Base-by-base conservation (phyloP, 1,140 invertebrate species). In the Drosophila eugracilis region DNA sequence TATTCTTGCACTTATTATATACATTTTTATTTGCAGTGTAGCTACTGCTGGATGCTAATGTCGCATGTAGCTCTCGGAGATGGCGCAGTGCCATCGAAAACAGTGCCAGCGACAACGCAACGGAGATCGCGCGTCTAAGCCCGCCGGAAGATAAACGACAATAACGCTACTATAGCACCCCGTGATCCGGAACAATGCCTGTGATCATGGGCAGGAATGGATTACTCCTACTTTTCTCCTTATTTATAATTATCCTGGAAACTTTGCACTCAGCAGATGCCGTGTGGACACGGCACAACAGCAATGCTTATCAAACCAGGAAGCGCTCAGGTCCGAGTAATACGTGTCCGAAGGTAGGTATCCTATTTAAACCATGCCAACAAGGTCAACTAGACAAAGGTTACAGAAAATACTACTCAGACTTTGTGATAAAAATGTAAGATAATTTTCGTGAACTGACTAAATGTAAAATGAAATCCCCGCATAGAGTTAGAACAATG, bases 341-440 rank as follows among this genome's bases (percentile, higher is more conserved):
- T 41, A 60, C 63, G 6, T 91, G 89, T 67, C 89, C 89, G 6
- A 73, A 89, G 50, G 89, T 91, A 45, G 73, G 72, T 84, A 32
- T 14, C 6, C n/a, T 5, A 21, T 2, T 1, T 17, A 3, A 6
- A 5, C 12, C n/a, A 10, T 15, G 12, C n/a, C 2, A 26, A n/a
- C 42, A 44, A 44, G 12, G 12, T 44, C n/a, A 24, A 24, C n/a
- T 42, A 19, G 17, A 9, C 32, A 26, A n/a, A n/a, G n/a, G n/a
- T n/a, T n/a, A n/a, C n/a, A n/a, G n/a, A n/a, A n/a, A n/a, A n/a
- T n/a, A n/a, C n/a, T 4, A 21, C 9, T 41, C 39, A 22, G 19
- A 5, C 19, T 22, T 4, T 14, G 36, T 7, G 12, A 12, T 22
- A 14, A 3, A n/a, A n/a, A 24, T n/a, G 17, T 4, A 42, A 22